Evolutionary conservation across 1,140 invertebrate species (phyloP), one percentile per base, ranked within the genome.

Genomic region (Camponotus vicinus): DNA sequence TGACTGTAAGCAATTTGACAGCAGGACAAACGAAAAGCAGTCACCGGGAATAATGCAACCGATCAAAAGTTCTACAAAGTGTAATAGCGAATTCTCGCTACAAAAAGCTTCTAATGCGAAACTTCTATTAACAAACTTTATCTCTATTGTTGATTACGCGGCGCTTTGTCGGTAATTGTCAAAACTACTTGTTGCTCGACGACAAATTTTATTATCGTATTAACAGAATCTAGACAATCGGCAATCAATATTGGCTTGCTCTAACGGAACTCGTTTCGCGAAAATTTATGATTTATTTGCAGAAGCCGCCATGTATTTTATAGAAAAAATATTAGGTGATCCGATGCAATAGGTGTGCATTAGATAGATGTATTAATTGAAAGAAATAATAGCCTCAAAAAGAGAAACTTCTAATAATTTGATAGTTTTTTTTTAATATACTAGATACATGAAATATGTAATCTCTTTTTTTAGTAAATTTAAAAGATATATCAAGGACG

Each of bases 151-250:
- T 83, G 63, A 61, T 18, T 71, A 9, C 18, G 11, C 34, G 21
- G 18, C 40, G 27, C 67, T 82, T 73, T 82, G 57, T 82, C 32
- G 27, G 49, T 83, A 83, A 83, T 83, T 83, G 32, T 6, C 37
- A 40, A 40, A 82, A 82, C 64, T 70, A 80, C 79, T 75, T 83
- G 69, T 83, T 83, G 69, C 79, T 15, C 27, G 40, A 70, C 3
- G 49, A 61, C 69, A 49, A 75, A 83, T 83, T 83, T 75, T 27
- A 83, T 73, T 83, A 63, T 83, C 42, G 8, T 40, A 52, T 13
- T 40, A 32, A 13, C 7, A 27, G 52, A 70, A 70, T 70, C 66
- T 70, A 32, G 27, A 7, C 45, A 27, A 21, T 15, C n/a, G 6
- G 34, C 13, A 18, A 70, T 80, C 45, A 45, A 80, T 80, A 79